Evolutionary conservation across 2,888 invertebrate genomes (phyloP).

Genomic region (Tiliacea citrago): DNA sequence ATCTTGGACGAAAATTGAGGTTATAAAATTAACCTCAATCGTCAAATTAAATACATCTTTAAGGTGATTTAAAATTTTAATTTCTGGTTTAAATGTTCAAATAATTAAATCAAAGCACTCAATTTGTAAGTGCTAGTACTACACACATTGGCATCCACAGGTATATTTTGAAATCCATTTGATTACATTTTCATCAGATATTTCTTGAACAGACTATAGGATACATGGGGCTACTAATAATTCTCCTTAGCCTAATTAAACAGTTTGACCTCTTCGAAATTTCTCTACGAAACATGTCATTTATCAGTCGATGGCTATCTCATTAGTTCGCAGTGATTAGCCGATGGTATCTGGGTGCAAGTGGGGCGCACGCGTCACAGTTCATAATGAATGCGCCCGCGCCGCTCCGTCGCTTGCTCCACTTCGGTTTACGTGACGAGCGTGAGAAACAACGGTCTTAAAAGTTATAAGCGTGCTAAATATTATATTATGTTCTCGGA

Average conservation of each 20-base stretch:
- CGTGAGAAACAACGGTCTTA: constrained; percentile 67
- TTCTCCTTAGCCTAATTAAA: constrained; percentile 39
- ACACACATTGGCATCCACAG: background rate
- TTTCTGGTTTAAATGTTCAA: no score
- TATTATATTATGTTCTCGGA: constrained; percentile 48
- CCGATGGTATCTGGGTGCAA: constrained; percentile 75
- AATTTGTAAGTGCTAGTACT: background rate
- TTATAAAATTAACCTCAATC: background rate
- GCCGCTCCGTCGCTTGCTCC: constrained; percentile 69
- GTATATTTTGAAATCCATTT: background rate
- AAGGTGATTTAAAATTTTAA: background rate
- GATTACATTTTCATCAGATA: background rate
- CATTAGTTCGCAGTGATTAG: constrained; percentile 79
- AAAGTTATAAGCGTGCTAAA: constrained; percentile 61
- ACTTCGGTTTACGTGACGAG: constrained; percentile 74
- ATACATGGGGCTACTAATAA: background rate
- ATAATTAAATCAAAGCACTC: background rate
- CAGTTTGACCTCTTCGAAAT: constrained; percentile 52
- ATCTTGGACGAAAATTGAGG: background rate
- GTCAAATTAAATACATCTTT: background rate
- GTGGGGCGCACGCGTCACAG: constrained; percentile 77
- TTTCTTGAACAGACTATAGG: background rate
- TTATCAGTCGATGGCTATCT: constrained; percentile 68
- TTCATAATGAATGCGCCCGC: constrained; percentile 69
- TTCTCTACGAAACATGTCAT: constrained; percentile 44